Evolutionary conservation across 2,113 vertebrate species (phyloP), one percentile per base, ranked within the genome.

Genomic region (Anser brachyrhynchus): DNA sequence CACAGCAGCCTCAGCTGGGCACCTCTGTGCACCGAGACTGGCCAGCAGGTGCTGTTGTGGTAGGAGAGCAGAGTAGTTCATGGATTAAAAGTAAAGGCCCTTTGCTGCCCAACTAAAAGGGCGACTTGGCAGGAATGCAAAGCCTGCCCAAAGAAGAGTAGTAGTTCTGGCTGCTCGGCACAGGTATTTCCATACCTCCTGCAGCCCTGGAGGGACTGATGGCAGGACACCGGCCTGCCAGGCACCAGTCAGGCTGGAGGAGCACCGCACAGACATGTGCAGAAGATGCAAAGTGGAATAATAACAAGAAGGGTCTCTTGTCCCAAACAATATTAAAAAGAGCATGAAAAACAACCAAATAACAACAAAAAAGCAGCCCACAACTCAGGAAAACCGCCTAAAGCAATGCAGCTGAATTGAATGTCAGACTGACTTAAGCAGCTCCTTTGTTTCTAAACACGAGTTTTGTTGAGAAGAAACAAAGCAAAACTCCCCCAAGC

Each of bases 221-320:
- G 13, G 25, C 0, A 9, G 54, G 35, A 57, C 4, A 0, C 33
- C 1, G 1, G 16, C 22, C 52, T 65, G 41, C 44, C 29, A 11
- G 5, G 2, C 1, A 2, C 0, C 1, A 14, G 31, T 9, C 49
- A 6, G 3, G 23, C 43, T 25, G 20, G 12, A 29, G 59, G 33
- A 69, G 37, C 33, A 41, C 37, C 82, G 33, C 65, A 46, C 59
- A 67, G 52, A 49, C 20, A 25, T 1, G 18, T 54, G 43, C 46
- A 57, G 41, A 25, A 54, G 43, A 75, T 22, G 62, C 29, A 49
- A 17, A 62, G 35, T 23, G 35, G 5, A 82, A n/a, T 33, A 70
- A 67, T 8, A 13, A 39, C 20, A 59, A 17, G 20, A 52, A 64
- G 5, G 22, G 51, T 13, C 11, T 22, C 25, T 49, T 33, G 37